Evolutionary conservation across 2,888 invertebrate species (phyloP).

Genomic region (Sphinx pinastri): DNA sequence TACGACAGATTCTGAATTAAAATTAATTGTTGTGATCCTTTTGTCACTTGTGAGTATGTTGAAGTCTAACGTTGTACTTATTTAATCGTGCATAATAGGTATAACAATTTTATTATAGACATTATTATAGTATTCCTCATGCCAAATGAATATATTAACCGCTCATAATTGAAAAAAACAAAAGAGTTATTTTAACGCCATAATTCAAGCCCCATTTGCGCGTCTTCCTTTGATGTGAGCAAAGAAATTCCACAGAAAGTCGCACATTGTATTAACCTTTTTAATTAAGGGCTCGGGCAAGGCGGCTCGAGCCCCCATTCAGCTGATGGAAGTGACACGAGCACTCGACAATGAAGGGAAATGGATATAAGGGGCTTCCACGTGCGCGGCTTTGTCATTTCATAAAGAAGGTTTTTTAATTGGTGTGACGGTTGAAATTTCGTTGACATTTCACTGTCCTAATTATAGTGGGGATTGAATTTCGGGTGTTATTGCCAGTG

Average conservation of each 20-base stretch:
- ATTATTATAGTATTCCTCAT: too few species aligned
- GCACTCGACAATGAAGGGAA: neutral
- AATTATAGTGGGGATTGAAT: neutral
- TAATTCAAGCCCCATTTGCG: conserved; percentile 2
- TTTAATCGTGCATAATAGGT: too few species aligned
- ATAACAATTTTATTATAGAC: too few species aligned
- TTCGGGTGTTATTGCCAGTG: neutral
- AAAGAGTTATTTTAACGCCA: neutral
- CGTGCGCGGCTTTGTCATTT: neutral
- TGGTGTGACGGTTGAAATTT: neutral
- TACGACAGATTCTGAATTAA: too few species aligned
- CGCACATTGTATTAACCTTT: conserved; percentile 13
- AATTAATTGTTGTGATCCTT: too few species aligned
- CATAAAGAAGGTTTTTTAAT: conserved; percentile 7
- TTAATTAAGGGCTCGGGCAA: conserved; percentile 14
- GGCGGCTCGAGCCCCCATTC: neutral
- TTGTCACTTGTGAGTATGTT: too few species aligned
- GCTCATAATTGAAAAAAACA: neutral
- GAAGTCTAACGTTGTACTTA: too few species aligned
- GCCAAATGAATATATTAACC: too few species aligned
- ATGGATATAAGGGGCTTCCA: neutral
- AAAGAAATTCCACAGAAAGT: conserved; percentile 1
- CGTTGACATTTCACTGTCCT: neutral
- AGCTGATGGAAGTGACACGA: conserved; percentile 16
- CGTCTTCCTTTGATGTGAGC: conserved; percentile 7